Evolutionary conservation across 2,113 vertebrate genomes (phyloP).

Genomic region (mouse (Mus musculus)): DNA sequence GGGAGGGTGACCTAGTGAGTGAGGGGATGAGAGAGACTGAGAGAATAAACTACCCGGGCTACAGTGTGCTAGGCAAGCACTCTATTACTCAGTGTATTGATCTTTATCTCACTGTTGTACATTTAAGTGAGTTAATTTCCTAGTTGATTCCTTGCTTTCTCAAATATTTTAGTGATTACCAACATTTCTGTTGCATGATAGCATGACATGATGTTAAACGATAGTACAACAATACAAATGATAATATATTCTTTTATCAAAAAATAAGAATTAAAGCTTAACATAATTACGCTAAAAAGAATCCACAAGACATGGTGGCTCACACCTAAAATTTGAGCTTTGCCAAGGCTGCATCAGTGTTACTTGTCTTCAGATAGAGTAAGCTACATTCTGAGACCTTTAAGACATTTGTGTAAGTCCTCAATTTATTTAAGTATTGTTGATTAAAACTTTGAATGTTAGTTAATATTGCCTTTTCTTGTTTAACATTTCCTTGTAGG

Average conservation of each 20-base stretch:
- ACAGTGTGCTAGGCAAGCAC: not conserved
- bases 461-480: not conserved
- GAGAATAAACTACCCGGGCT: not conserved
- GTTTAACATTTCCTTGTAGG: slow-evolving; percentile 86
- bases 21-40: not conserved
- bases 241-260: not conserved
- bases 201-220: not conserved
- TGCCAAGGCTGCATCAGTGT: not conserved
- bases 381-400: not conserved
- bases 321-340: not conserved
- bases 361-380: too few relatives aligned
- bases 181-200: not conserved
- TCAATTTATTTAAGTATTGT: not conserved
- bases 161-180: not conserved
- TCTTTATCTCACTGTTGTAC: not conserved
- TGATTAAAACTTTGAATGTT: not conserved
- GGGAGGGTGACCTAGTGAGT: not conserved
- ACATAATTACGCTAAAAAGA: not conserved
- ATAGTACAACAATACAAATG: not conserved
- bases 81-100: not conserved
- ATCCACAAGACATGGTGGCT: not conserved
- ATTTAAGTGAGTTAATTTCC: not conserved
- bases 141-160: not conserved
- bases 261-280: slow-evolving; percentile 41
- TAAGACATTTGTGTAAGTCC: not conserved